A percentile compares a stretch with the other conserved stretches of the same genome.
Evolutionary conservation across 2,888 invertebrate genomes (phyloP).

Genomic region (Notodonta ziczac): DNA sequence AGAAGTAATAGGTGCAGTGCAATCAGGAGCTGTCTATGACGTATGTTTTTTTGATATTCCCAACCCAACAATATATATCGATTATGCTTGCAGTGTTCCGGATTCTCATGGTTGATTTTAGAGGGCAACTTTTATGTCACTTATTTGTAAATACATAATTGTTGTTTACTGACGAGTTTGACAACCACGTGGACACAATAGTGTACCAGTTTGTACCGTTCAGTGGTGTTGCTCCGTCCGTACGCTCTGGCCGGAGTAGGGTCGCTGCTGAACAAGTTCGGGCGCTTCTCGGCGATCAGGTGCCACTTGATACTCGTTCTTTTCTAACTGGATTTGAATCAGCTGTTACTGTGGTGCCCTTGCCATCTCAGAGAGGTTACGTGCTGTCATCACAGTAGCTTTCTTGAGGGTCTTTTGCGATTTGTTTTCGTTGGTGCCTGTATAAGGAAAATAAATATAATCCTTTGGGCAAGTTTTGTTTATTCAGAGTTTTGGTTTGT

Average conservation of each 20-base stretch:
- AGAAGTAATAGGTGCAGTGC: constrained; percentile 27
- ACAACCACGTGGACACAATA: constrained; percentile 77
- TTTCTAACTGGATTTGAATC: constrained; percentile 81
- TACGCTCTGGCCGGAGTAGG: constrained; percentile 51
- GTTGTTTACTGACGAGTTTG: constrained; percentile 68
- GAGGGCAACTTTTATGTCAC: too few species aligned
- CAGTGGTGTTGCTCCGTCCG: constrained; percentile 57
- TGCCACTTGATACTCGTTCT: constrained; percentile 81
- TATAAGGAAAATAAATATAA: background rate
- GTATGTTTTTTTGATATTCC: constrained; percentile 11
- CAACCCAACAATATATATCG: background rate
- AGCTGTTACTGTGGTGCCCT: constrained; percentile 73
- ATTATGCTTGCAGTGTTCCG: constrained; percentile 3
- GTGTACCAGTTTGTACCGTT: constrained; percentile 82
- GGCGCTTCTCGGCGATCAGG: constrained; percentile 79
- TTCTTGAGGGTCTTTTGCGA: background rate
- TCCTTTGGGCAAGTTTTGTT: background rate
- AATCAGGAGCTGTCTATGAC: constrained; percentile 11
- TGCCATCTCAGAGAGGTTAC: constrained; percentile 41
- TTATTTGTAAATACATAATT: constrained; percentile 31
- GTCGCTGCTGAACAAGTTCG: constrained; percentile 79
- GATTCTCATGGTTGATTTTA: too few species aligned
- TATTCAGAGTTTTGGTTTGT: background rate
- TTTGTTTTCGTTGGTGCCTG: background rate
- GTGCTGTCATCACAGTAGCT: background rate